Evolutionary conservation across 1,140 invertebrate species (phyloP).

Genomic region (Armadillidium nasatum): DNA sequence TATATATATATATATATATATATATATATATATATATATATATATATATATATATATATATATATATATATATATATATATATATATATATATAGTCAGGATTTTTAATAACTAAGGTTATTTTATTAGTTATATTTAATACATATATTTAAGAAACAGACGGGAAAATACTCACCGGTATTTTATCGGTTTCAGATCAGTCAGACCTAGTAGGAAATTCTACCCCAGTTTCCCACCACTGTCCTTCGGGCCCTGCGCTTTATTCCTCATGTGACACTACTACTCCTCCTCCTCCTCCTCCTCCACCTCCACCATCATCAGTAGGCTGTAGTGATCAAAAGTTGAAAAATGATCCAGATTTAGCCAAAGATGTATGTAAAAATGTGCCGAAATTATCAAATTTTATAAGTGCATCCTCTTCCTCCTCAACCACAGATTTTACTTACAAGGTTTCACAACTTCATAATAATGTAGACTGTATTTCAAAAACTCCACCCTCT

Average conservation of each 20-base stretch:
- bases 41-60: too few species aligned
- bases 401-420: conserved; percentile 1
- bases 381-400: conserved; percentile 2
- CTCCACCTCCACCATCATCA: conserved; percentile 14
- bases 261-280: conserved; percentile 27
- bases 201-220: conserved; percentile 39
- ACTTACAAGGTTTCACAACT: neutral
- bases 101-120: too few species aligned
- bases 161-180: neutral
- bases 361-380: neutral
- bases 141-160: too few species aligned
- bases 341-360: too few species aligned
- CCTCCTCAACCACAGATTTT: conserved; percentile 9
- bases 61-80: too few species aligned
- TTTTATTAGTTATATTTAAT: too few species aligned
- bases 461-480: neutral
- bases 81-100: too few species aligned
- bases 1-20: too few species aligned
- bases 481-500: neutral
- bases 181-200: conserved; percentile 34
- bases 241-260: conserved; percentile 22
- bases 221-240: conserved; percentile 18
- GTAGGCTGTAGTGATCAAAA: neutral
- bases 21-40: too few species aligned
- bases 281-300: conserved; percentile 20